A percentile compares a stretch with the other conserved stretches of the same genome.
phyloP scores from a whole-genome alignment of 2,113 vertebrate genomes.

The Eulemur rufifrons region DNA sequence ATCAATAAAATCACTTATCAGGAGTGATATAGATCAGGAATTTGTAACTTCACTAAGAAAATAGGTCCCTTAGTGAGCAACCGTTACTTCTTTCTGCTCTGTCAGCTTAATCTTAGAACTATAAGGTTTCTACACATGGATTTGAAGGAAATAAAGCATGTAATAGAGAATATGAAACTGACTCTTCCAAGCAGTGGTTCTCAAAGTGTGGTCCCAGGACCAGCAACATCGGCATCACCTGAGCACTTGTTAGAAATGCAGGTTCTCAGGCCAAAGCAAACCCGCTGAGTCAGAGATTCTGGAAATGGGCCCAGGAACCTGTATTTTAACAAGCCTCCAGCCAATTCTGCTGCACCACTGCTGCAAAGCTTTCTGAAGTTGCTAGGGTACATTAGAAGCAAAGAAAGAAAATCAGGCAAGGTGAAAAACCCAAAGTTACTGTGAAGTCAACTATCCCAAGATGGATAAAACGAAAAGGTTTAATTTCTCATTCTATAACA shows the following conservation, averaged over 20 bases:
- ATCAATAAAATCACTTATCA: background rate
- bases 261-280: background rate
- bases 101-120: background rate
- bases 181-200: background rate
- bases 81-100: background rate
- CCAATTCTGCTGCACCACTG: fast-evolving
- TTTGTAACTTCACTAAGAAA: background rate
- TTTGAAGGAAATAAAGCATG: background rate
- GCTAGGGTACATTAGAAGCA: background rate
- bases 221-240: too few species aligned
- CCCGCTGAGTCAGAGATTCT: background rate
- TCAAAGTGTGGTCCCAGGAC: background rate
- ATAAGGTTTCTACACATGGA: background rate
- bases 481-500: background rate
- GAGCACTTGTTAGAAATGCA: background rate
- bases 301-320: background rate
- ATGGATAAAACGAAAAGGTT: background rate
- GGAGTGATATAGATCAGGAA: background rate
- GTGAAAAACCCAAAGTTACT: background rate
- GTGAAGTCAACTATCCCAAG: background rate
- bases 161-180: background rate
- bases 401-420: background rate
- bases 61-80: background rate
- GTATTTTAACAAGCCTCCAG: background rate
- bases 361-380: background rate